Evolutionary conservation across 2,888 invertebrate genomes (phyloP).

Genomic region (Laspeyria flexula): DNA sequence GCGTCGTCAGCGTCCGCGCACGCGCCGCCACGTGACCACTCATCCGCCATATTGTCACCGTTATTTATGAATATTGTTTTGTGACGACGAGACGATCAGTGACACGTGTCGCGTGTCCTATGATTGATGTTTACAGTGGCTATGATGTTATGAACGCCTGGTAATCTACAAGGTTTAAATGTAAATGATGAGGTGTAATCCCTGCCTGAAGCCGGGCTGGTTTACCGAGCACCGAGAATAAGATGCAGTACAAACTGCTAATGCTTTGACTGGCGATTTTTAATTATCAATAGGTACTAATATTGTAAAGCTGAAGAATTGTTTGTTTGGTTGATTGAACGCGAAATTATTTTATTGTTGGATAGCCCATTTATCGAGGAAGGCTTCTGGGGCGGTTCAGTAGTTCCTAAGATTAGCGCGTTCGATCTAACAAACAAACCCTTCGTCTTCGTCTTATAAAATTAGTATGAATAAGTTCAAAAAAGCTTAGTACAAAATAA

Average conservation of each 20-base stretch:
- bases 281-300: too few relatives aligned
- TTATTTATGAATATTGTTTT: slow-evolving; percentile 84
- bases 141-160: slow-evolving; percentile 56
- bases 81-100: slow-evolving; percentile 58
- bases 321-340: too few relatives aligned
- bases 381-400: too few relatives aligned
- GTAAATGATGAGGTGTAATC: slow-evolving; percentile 38
- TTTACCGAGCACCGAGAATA: background rate
- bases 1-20: slow-evolving; percentile 55
- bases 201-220: background rate
- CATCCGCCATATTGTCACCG: slow-evolving; percentile 65
- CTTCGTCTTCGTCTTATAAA: too few relatives aligned
- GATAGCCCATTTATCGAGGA: too few relatives aligned
- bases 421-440: too few relatives aligned
- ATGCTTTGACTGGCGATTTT: background rate
- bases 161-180: slow-evolving; percentile 39
- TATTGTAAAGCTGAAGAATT: too few relatives aligned
- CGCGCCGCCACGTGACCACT: slow-evolving; percentile 65
- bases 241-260: background rate
- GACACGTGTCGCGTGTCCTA: slow-evolving; percentile 62
- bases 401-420: too few relatives aligned
- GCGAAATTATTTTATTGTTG: too few relatives aligned
- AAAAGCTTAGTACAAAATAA: too few relatives aligned
- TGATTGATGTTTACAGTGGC: slow-evolving; percentile 61
- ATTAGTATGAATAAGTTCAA: too few relatives aligned